phyloP scores from a whole-genome alignment of 2,888 invertebrate species.

The Byasa hedistus region DNA sequence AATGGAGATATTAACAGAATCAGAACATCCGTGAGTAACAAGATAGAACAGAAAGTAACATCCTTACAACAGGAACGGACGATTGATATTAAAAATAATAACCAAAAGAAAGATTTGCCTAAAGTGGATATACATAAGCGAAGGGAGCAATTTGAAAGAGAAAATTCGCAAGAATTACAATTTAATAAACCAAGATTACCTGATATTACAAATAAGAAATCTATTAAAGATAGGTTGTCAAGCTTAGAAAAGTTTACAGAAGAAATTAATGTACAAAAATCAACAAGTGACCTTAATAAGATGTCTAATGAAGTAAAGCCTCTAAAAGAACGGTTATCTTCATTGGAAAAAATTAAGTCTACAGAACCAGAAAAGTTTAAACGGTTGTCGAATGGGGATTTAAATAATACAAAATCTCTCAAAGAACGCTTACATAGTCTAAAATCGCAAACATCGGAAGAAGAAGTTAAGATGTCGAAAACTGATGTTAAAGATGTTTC shows the following conservation, averaged over 20 bases:
- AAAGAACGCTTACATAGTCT: constrained; percentile 74
- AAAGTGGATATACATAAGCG: constrained; percentile 91
- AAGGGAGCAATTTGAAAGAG: constrained; percentile 90
- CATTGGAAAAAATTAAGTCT: constrained; percentile 79
- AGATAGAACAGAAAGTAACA: constrained; percentile 82
- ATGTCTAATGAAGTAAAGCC: constrained; percentile 82
- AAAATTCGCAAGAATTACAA: constrained; percentile 77
- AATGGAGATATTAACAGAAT: constrained; percentile 71
- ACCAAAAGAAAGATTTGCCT: constrained; percentile 82
- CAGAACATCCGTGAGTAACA: constrained; percentile 75
- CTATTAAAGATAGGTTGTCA: constrained; percentile 86
- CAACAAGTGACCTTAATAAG: constrained; percentile 70
- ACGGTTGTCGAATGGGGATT: constrained; percentile 69
- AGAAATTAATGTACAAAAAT: constrained; percentile 71
- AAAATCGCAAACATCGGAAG: constrained; percentile 70
- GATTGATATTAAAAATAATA: constrained; percentile 70
- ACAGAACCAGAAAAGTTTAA: constrained; percentile 71
- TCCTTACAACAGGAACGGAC: constrained; percentile 78
- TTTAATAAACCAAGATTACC: constrained; percentile 77
- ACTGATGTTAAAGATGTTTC: constrained; percentile 74
- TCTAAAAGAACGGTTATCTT: constrained; percentile 82
- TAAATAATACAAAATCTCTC: constrained; percentile 64
- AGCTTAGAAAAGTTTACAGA: constrained; percentile 84
- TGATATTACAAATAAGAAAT: constrained; percentile 83
- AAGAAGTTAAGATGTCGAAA: constrained; percentile 61